Evolutionary conservation across 2,113 vertebrate species (phyloP), one percentile per base, ranked within the genome.

Genomic region (Tursiops truncatus): DNA sequence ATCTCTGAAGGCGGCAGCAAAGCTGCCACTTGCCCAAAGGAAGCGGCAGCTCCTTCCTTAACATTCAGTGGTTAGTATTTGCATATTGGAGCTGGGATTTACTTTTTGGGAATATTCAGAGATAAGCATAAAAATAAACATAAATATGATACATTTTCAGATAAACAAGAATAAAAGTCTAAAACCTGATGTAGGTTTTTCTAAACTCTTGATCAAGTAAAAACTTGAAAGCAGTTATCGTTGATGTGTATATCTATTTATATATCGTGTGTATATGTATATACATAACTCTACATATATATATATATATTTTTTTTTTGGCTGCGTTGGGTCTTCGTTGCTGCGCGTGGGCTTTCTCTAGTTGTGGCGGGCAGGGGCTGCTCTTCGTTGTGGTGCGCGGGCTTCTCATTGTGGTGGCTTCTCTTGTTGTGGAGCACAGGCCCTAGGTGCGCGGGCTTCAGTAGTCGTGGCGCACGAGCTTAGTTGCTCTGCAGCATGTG

Each of bases 201-300:
- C 7, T 67, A 41, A 73, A 20, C 33, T 87, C 58, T 67, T 70
- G 73, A 53, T 74, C 9, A 76, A 68, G 21, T 28, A 77, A 15
- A 60, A 80, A 10, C 31, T 86, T 71, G n/a, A 33, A n/a, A 68
- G 33, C 9, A 44, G 2, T 86, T 83, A 18, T 53, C 4, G 50
- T 18, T 88, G 12, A 5, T 81, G 1, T 67, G 12, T 83, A 0
- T 83, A 5, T 31, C 5, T 62, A 0, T 44, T 1, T 82, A 4
- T 41, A 4, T 77, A 31, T 25, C 21, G 4, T 76, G 1, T 62
- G 9, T 56, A 13, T 67, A 6, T 60, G 0, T 50, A 12, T 63
- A 8, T 18, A 33, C 5, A 2, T 25, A 12, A 18, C 60, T 67
- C 71, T 81, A 6, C 15, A 6, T 6, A 17, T 53, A 17, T 17